Conservation (phyloP, 1,140 invertebrate species). For the Holcopasites calliopsidis region DNA sequence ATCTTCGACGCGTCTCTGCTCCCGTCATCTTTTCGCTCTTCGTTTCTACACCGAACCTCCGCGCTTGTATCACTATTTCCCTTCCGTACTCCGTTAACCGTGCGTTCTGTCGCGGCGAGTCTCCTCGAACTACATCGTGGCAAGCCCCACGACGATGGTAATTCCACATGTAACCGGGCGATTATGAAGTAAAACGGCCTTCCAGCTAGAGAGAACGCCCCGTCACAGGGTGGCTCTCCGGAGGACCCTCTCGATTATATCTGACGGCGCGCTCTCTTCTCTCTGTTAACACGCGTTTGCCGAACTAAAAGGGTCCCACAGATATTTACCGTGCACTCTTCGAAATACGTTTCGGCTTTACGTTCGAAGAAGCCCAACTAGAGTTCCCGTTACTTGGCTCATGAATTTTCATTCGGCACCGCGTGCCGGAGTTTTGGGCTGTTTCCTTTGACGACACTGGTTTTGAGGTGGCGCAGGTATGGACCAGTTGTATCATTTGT, state of each 20-base stretch:
- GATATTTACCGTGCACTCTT: conserved; percentile 48
- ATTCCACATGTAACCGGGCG: conserved; percentile 61
- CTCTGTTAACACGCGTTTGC: conserved; percentile 42
- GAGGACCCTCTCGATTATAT: conserved; percentile 35
- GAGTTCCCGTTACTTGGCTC: conserved; percentile 9
- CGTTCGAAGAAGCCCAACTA: conserved; percentile 24
- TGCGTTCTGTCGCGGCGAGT: conserved; percentile 29
- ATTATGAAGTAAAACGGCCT: conserved; percentile 64
- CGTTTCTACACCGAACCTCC: conserved; percentile 5
- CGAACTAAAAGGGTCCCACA: conserved; percentile 44
- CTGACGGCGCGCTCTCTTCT: conserved; percentile 1
- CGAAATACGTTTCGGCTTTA: conserved; percentile 33
- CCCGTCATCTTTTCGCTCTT: conserved; percentile 35
- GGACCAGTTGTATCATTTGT: too few relatives aligned
- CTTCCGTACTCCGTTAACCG: neutral
- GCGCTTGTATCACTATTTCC: neutral
- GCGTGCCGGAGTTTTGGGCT: neutral
- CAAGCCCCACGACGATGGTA: conserved; percentile 57
- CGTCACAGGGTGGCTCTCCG: neutral
- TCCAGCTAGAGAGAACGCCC: conserved; percentile 43
- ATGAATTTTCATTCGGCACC: conserved; percentile 40
- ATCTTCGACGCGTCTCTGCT: neutral
- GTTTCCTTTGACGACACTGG: neutral
- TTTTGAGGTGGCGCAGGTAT: too few relatives aligned
- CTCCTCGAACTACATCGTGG: conserved; percentile 56